These are phyloP conservation scores for Zelostemma sp. DNA, from an alignment of 1,140 invertebrate species.

Conservation along the genomic window DNA sequence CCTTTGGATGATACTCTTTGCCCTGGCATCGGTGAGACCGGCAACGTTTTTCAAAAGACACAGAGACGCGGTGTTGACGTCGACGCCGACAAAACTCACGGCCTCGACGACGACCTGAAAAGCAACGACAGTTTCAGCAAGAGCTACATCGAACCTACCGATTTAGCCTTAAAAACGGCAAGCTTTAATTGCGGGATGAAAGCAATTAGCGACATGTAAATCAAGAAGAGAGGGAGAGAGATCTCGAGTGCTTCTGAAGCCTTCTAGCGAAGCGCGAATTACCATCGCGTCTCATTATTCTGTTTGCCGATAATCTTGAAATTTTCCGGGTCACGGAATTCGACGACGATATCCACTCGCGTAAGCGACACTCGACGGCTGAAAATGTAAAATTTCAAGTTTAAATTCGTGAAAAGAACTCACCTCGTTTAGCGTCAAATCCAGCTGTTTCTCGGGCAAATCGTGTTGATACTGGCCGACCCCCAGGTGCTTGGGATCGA, in stretches of 20 bases:
- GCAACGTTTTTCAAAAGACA: conserved; percentile 85
- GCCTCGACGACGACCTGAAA: conserved; percentile 78
- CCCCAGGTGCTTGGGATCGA: conserved; percentile 91
- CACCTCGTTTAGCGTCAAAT: conserved; percentile 79
- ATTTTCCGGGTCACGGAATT: neutral
- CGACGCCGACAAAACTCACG: conserved; percentile 93
- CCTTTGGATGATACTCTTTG: conserved; percentile 83
- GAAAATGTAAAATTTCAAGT: too few relatives aligned
- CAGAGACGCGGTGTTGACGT: conserved; percentile 87
- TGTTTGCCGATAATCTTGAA: neutral
- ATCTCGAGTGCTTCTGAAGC: too few relatives aligned
- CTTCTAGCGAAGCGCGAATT: neutral
- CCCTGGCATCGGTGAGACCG: conserved; percentile 81
- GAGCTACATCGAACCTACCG: too few relatives aligned
- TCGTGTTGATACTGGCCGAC: conserved; percentile 96
- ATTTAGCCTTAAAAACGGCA: too few relatives aligned
- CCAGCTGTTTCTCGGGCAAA: conserved; percentile 81
- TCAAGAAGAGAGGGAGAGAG: neutral
- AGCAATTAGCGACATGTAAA: neutral
- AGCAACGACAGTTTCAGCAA: too few relatives aligned
- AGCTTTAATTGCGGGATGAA: neutral
- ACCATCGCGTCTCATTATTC: conserved; percentile 2
- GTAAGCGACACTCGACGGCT: too few relatives aligned
- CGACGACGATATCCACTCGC: neutral
- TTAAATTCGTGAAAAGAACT: too few relatives aligned